phyloP scores from a whole-genome alignment of 2,888 invertebrate species.

The Orthonychiurus folsomi region DNA sequence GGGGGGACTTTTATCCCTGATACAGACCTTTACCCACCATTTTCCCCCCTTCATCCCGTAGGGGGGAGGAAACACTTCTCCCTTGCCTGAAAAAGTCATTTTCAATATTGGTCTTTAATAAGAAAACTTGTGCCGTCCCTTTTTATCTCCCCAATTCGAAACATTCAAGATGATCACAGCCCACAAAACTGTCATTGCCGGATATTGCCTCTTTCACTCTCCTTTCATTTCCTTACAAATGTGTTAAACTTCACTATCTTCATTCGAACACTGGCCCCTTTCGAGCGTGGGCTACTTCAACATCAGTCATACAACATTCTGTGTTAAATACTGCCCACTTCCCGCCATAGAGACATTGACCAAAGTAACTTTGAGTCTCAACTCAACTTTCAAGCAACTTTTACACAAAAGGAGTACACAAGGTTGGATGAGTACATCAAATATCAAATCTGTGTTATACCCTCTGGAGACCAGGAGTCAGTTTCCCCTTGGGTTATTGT shows the following conservation, averaged over 20 bases:
- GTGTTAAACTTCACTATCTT: constrained; percentile 4
- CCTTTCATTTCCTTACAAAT: constrained; percentile 12
- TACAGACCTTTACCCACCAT: constrained; percentile 3
- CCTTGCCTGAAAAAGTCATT: constrained; percentile 25
- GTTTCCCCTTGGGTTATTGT: no score
- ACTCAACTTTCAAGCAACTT: no score
- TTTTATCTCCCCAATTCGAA: constrained; percentile 27
- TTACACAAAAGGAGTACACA: no score
- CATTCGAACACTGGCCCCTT: neutral
- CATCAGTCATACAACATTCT: neutral
- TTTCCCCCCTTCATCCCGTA: constrained; percentile 2
- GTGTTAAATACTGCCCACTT: no score
- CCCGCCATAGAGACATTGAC: no score
- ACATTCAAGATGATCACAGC: constrained; percentile 27
- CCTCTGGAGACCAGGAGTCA: no score
- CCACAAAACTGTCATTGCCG: constrained; percentile 35
- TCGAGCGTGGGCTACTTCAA: neutral
- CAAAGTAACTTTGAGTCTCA: no score
- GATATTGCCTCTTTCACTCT: constrained; percentile 20
- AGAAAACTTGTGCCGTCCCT: constrained; percentile 25
- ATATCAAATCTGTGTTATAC: no score
- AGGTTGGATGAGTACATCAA: no score
- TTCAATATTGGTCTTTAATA: constrained; percentile 35
- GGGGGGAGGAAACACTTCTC: constrained; percentile 9
- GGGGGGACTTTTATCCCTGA: constrained; percentile 7